Evolutionary conservation across 2,888 invertebrate genomes (phyloP).

Genomic region (Linnaemya vulpina): DNA sequence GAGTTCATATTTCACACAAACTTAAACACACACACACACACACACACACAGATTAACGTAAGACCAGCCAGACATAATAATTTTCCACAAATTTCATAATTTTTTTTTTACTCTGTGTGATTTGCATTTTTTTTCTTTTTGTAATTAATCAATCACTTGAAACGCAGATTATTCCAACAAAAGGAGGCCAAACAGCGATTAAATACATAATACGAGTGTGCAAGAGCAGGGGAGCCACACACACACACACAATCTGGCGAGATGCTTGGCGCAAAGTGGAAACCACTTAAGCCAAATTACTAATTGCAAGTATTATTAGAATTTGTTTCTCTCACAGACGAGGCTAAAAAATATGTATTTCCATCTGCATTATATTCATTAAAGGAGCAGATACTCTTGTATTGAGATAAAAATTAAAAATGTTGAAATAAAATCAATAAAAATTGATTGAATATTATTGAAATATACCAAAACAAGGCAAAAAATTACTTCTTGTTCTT

Average conservation of each 20-base stretch:
- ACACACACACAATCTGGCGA: neutral
- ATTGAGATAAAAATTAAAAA: neutral
- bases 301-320: slow-evolving; percentile 1
- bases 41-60: neutral
- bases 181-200: slow-evolving; percentile 44
- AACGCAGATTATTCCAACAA: neutral
- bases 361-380: neutral
- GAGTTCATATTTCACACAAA: neutral
- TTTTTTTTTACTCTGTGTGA: neutral
- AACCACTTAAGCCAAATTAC: slow-evolving; percentile 34
- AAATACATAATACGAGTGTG: neutral
- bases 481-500: slow-evolving; percentile 7
- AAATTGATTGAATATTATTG: neutral
- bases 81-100: slow-evolving; percentile 11
- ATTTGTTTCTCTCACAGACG: neutral
- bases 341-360: neutral
- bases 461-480: neutral
- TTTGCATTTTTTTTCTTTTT: slow-evolving; percentile 21
- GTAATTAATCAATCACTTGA: slow-evolving; percentile 34
- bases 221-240: neutral
- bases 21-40: neutral
- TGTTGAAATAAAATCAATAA: neutral
- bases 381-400: neutral
- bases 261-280: slow-evolving; percentile 28
- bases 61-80: neutral